Evolutionary conservation across 2,888 invertebrate genomes (phyloP).

Genomic region (Meta bourneti): DNA sequence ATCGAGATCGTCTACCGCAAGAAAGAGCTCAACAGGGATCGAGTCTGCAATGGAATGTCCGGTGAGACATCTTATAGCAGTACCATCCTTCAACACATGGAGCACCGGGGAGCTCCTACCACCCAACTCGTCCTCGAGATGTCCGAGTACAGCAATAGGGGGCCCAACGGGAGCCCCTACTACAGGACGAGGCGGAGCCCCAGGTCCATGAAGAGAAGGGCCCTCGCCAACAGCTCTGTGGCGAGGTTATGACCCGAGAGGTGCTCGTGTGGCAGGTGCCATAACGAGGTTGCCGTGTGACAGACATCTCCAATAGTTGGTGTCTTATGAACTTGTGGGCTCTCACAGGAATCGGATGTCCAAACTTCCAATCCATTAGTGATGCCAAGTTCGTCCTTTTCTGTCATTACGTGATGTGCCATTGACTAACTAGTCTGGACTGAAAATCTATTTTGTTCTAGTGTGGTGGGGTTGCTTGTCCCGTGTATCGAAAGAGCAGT

Average conservation of each 20-base stretch:
- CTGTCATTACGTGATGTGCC: no score
- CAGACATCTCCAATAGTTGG: neutral
- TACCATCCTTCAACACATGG: conserved; percentile 54
- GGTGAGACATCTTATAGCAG: conserved; percentile 74
- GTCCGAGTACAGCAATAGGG: conserved; percentile 55
- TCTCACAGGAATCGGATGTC: no score
- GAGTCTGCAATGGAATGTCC: conserved; percentile 56
- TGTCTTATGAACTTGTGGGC: no score
- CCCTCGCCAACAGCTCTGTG: neutral
- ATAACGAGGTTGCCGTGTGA: conserved; percentile 47
- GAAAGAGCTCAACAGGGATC: conserved; percentile 56
- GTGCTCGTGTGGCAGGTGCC: conserved; percentile 51
- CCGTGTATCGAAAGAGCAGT: no score
- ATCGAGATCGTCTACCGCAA: conserved; percentile 76
- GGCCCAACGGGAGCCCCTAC: conserved; percentile 16
- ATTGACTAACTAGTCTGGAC: no score
- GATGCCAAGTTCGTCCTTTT: no score
- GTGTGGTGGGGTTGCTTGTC: no score
- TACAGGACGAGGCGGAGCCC: conserved; percentile 46
- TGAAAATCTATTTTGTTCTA: no score
- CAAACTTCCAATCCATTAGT: no score
- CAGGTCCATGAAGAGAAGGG: conserved; percentile 48
- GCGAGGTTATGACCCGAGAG: conserved; percentile 65
- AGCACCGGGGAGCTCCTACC: conserved; percentile 19
- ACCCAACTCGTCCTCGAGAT: conserved; percentile 65